Conservation (phyloP, 2,888 invertebrate species). For the Campopleginae sp. region DNA sequence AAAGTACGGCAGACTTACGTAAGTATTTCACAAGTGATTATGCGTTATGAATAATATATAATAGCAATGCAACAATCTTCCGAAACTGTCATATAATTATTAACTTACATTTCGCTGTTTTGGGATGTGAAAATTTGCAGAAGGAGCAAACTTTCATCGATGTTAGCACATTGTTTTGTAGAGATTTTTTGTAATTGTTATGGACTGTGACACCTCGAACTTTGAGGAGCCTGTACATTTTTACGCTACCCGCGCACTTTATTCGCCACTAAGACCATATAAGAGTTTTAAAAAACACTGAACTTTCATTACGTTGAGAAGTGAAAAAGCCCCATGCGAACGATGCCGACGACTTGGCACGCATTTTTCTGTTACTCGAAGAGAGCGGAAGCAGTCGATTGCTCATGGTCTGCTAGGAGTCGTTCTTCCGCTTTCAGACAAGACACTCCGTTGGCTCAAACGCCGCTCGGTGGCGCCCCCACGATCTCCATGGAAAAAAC, state of each 20-base stretch:
- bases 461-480: slow-evolving; percentile 46
- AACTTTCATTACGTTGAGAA: background rate
- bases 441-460: slow-evolving; percentile 20
- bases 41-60: slow-evolving; percentile 4
- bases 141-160: slow-evolving; percentile 73
- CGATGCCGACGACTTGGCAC: slow-evolving; percentile 44
- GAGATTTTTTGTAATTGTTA: slow-evolving; percentile 64
- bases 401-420: background rate
- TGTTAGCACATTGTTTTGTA: slow-evolving; percentile 62
- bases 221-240: slow-evolving; percentile 76
- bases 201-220: slow-evolving; percentile 62
- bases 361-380: slow-evolving; percentile 19
- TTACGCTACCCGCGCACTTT: slow-evolving; percentile 14
- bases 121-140: slow-evolving; percentile 75
- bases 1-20: slow-evolving; percentile 40
- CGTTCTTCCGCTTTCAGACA: background rate
- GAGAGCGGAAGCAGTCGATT: slow-evolving; percentile 35
- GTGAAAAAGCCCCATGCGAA: slow-evolving; percentile 54
- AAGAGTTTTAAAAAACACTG: slow-evolving; percentile 16
- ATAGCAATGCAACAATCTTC: slow-evolving; percentile 17
- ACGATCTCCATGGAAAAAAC: slow-evolving; percentile 24
- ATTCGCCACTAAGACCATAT: background rate
- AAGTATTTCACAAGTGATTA: slow-evolving; percentile 46
- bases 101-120: slow-evolving; percentile 72
- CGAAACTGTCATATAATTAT: slow-evolving; percentile 42